These are phyloP conservation scores for Tichodroma muraria DNA, from an alignment of 2,113 vertebrate genomes.

Conservation along the genomic window DNA sequence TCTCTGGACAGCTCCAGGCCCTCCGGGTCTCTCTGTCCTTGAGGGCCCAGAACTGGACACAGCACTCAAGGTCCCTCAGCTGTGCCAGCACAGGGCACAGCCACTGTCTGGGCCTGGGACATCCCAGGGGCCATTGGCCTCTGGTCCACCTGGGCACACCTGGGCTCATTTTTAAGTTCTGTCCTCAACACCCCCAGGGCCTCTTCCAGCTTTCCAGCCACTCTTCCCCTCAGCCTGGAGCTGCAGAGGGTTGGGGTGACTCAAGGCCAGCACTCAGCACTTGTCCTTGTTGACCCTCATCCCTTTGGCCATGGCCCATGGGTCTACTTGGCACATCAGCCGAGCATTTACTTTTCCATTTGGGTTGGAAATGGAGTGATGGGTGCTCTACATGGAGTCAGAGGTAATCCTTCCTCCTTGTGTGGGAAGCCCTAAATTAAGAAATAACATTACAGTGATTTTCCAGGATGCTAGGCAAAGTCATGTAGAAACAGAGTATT, in stretches of 20 bases:
- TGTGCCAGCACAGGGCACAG: not conserved
- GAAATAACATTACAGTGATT: conserved; percentile 11
- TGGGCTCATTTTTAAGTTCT: not conserved
- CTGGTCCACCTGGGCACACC: not conserved
- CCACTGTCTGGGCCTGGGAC: not conserved
- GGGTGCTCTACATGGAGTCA: not conserved
- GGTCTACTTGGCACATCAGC: not conserved
- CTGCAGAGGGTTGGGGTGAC: not conserved
- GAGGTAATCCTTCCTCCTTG: not conserved
- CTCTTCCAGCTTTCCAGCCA: not conserved
- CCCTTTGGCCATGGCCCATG: not conserved
- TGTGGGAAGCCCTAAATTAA: conserved; percentile 3
- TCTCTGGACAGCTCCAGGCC: not conserved
- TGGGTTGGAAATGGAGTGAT: not conserved
- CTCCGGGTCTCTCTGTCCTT: not conserved
- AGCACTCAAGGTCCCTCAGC: not conserved
- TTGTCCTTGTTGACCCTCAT: not conserved
- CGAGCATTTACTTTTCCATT: not conserved
- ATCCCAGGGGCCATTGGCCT: not conserved
- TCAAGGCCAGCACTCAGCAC: not conserved
- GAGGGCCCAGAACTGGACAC: not conserved
- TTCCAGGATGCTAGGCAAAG: conserved; percentile 12
- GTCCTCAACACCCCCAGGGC: not conserved
- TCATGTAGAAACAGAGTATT: not conserved
- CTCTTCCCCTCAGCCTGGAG: not conserved